Evolutionary conservation across 1,140 invertebrate species (phyloP), one percentile per base, ranked within the genome.

Genomic region (Drosophila lowei): DNA sequence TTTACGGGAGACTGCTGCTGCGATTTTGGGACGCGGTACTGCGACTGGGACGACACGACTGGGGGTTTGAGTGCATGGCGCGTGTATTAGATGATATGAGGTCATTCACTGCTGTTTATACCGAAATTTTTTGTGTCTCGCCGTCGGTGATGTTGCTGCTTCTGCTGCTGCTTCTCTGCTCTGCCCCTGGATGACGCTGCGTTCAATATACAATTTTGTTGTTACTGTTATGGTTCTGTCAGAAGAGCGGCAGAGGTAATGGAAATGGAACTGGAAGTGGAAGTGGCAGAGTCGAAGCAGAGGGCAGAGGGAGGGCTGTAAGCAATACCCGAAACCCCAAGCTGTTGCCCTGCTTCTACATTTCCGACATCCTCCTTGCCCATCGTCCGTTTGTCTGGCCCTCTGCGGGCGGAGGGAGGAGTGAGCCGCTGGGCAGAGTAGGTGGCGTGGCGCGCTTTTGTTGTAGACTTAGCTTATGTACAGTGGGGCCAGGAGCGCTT

Each of bases 11-110:
- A 28, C 8, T 34, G 30, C 8, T 34, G 8, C 30, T 11, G 4
- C 34, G 18, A 13, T 30, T 3, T 16, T 41, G 34, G 16, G 58
- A 21, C 48, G 8, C 44, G 18, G 15, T 41, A 38, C 11, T 38
- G 34, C 11, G 30, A 16, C 16, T 6, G 9, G 0, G 43, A 18
- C 25, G 42, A 56, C 3, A 34, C 30, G 30, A 11, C 9, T 38
- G 34, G 11, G 72, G 72, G 79, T 89, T 79, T 89, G 83, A 77
- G 81, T 77, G 75, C 78, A 54, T 77, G 72, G 88, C 79, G 88
- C 88, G 88, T 90, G 88, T 90, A 71, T 80, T 84, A 88, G 79
- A 90, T 90, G 79, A 90, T 90, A 90, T 89, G 83, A 90, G 88
- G 88, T 90, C 88, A 90, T 90, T 90, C 88, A 90, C 88, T 90